Conservation (phyloP, 2,888 invertebrate species). For the Latrodectus hesperus region DNA sequence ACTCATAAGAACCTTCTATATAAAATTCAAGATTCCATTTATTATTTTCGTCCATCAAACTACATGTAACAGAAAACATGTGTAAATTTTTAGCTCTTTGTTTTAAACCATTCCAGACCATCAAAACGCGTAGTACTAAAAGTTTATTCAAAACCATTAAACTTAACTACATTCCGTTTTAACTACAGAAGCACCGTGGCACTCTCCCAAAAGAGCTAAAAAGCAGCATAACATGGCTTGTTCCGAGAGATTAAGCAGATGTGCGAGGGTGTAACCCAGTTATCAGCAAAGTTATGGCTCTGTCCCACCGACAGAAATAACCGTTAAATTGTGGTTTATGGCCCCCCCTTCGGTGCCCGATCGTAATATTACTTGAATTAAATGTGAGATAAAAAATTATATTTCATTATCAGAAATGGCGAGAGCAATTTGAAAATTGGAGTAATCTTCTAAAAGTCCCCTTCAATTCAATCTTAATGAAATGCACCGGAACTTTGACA, state of each 20-base stretch:
- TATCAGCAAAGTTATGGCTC: slow-evolving; percentile 50
- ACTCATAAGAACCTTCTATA: too few species aligned
- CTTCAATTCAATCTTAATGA: too few species aligned
- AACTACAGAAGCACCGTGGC: background rate
- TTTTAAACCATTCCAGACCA: too few species aligned
- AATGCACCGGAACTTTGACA: too few species aligned
- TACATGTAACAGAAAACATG: too few species aligned
- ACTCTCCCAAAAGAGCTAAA: background rate
- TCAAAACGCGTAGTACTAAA: background rate
- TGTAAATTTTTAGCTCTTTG: too few species aligned
- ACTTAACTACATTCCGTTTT: background rate
- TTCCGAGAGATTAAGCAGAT: slow-evolving; percentile 30
- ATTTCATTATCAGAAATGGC: background rate
- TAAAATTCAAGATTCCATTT: too few species aligned
- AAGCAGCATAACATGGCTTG: slow-evolving; percentile 4
- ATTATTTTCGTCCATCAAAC: too few species aligned
- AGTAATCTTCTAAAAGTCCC: too few species aligned
- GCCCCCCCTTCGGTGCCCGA: background rate
- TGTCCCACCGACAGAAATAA: slow-evolving; percentile 18
- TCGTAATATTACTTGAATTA: background rate
- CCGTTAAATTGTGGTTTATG: slow-evolving; percentile 42
- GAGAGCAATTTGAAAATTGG: too few species aligned
- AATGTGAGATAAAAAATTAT: background rate
- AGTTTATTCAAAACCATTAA: background rate
- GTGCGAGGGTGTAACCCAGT: slow-evolving; percentile 28